Base-by-base conservation (phyloP, 37 sponge, comb jelly and placozoan species). In the Geodia barretti region DNA sequence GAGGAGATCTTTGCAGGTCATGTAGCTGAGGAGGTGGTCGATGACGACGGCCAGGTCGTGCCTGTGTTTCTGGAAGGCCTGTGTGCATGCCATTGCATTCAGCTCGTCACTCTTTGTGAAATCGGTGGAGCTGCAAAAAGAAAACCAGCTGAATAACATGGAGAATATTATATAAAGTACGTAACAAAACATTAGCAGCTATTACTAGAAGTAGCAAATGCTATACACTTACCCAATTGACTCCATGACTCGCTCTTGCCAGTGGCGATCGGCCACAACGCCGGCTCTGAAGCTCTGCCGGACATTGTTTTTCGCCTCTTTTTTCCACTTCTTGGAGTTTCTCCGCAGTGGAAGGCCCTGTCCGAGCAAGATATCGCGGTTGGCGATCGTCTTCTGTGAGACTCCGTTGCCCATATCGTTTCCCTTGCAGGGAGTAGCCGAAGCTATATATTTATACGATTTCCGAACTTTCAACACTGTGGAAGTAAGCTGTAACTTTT, bases 21-120 rank as follows among this genome's bases (percentile, higher is more conserved):
- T 47, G 54, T 47, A 47, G 23, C 24, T 19, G 23, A 77, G 42
- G 41, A 77, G 77, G 9, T 62, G 65, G 14, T 63, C 77, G 31
- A 23, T 35, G 1, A 37, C 65, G 5, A 31, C 25, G 11, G 34
- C 38, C 21, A 77, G 39, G 39, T 62, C 65, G 11, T 36, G 39
- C 1, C 77, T 29, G 39, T 62, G 64, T 1, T 3, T 62, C 65
- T 77, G 59, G 77, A 77, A 77, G 17, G 77, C 77, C 64, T 77
- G 77, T 7, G 39, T 7, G 20, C 62, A 60, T 1, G 65, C 77
- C 65, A 77, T 14, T 1, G 39, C 77, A 37, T 63, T 63, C 39
- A 77, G 25, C 9, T 77, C 36, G 14, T 47, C 54, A 47, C 54
- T 14, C 14, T 47, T 47, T 47, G 54, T 47, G 54, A 47, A 47